Conservation (phyloP, 2,797 vertebrate genomes). For the Sitta carolinensis region DNA sequence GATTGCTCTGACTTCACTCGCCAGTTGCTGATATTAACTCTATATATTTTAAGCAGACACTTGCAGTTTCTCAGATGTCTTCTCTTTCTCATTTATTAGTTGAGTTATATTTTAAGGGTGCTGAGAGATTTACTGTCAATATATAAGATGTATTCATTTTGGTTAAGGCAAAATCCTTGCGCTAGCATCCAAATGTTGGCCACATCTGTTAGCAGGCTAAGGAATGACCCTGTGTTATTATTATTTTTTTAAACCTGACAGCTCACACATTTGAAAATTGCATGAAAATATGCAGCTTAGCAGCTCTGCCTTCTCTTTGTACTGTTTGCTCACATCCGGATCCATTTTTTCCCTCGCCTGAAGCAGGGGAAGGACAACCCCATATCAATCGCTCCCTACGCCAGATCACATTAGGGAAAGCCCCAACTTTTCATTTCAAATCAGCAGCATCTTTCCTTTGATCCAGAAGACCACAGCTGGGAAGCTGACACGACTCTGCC, state of each 20-base stretch:
- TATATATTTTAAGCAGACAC: slow-evolving; percentile 63
- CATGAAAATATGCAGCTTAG: slow-evolving; percentile 24
- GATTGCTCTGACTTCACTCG: slow-evolving; percentile 43
- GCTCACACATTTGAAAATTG: slow-evolving; percentile 59
- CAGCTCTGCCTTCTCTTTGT: slow-evolving; percentile 32
- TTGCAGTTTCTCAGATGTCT: slow-evolving; percentile 69
- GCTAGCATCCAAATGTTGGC: slow-evolving; percentile 51
- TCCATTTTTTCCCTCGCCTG: not conserved
- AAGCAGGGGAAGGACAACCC: not conserved
- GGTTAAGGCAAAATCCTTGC: slow-evolving; percentile 48
- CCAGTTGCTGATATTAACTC: slow-evolving; percentile 64
- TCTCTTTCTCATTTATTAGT: slow-evolving; percentile 65
- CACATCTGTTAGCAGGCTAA: slow-evolving; percentile 69
- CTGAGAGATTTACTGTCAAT: slow-evolving; percentile 73
- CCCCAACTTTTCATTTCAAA: slow-evolving; percentile 20
- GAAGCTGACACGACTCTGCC: not conserved
- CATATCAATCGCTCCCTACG: not conserved
- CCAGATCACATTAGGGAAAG: not conserved
- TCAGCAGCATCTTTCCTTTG: slow-evolving; percentile 40
- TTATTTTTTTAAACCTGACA: slow-evolving; percentile 58
- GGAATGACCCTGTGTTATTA: slow-evolving; percentile 41
- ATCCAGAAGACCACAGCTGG: slow-evolving; percentile 48
- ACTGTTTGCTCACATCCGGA: slow-evolving; percentile 43
- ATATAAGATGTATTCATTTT: slow-evolving; percentile 67
- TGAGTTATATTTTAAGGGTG: slow-evolving; percentile 68